phyloP scores from a whole-genome alignment of 2,888 invertebrate species.

The Crioceris asparagi region DNA sequence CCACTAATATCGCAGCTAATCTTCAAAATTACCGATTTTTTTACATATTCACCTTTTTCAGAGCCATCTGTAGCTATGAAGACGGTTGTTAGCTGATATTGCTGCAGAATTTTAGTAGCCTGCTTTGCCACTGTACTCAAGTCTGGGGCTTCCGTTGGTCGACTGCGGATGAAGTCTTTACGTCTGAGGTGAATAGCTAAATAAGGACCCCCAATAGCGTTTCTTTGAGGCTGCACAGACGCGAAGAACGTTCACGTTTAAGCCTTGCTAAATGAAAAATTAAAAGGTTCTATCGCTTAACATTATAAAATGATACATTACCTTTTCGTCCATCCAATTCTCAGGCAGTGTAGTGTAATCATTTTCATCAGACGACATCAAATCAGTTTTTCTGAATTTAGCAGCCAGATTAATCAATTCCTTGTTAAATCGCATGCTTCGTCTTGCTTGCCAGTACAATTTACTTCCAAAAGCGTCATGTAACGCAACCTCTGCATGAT shows the following conservation, averaged over 20 bases:
- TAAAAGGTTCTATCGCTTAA: neutral
- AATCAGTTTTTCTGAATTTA: constrained; percentile 48
- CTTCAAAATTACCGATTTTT: too few relatives aligned
- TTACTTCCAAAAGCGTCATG: constrained; percentile 79
- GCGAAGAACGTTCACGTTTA: neutral
- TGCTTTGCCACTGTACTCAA: constrained; percentile 68
- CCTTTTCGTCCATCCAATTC: constrained; percentile 53
- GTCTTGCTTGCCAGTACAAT: constrained; percentile 74
- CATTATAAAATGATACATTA: constrained; percentile 22
- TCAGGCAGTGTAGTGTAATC: constrained; percentile 49
- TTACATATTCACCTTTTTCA: constrained; percentile 43
- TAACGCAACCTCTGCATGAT: constrained; percentile 76
- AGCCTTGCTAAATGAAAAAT: neutral
- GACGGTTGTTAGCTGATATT: constrained; percentile 48
- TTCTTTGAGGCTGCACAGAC: constrained; percentile 37
- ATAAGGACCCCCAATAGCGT: constrained; percentile 58
- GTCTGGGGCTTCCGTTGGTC: constrained; percentile 65
- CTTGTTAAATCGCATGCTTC: constrained; percentile 83
- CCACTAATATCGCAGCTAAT: too few relatives aligned
- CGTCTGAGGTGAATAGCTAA: constrained; percentile 79
- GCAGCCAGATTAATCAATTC: constrained; percentile 56
- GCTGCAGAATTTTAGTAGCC: constrained; percentile 48
- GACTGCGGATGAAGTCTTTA: constrained; percentile 72
- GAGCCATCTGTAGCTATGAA: constrained; percentile 83
- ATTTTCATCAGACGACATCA: constrained; percentile 50